These are phyloP conservation scores for Baryphthengus martii DNA, from an alignment of 2,113 vertebrate species.

Conservation along the genomic window DNA sequence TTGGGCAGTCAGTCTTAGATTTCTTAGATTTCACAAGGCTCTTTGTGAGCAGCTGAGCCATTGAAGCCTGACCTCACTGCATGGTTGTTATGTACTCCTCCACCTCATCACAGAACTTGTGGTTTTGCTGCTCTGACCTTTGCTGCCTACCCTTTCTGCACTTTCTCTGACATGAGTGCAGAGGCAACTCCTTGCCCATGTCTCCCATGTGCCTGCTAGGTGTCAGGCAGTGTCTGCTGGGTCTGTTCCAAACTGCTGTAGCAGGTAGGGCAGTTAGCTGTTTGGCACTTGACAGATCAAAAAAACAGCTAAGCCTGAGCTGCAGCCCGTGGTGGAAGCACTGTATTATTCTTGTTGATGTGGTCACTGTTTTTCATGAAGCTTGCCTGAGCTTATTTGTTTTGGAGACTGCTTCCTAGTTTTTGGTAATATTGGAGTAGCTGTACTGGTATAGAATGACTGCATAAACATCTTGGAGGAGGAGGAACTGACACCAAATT, in stretches of 20 bases:
- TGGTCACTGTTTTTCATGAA: background rate
- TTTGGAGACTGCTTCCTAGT: background rate
- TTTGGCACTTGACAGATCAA: background rate
- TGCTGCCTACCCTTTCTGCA: background rate
- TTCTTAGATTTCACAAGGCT: background rate
- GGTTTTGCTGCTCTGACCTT: background rate
- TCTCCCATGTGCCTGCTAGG: background rate
- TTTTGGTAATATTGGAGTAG: background rate
- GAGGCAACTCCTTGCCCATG: background rate
- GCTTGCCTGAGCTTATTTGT: background rate
- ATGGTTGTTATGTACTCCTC: background rate
- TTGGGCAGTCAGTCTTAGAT: background rate
- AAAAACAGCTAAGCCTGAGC: background rate
- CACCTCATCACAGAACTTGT: background rate
- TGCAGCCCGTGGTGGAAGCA: background rate
- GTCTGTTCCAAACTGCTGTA: background rate
- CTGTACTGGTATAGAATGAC: background rate
- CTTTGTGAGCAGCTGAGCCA: background rate
- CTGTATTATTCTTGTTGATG: background rate
- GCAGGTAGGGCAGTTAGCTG: background rate
- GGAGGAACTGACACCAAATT: background rate
- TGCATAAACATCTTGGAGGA: background rate
- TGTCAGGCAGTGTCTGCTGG: background rate
- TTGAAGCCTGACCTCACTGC: fast-evolving
- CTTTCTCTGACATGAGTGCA: background rate